Evolutionary conservation across 1,140 invertebrate genomes (phyloP), one percentile per base, ranked within the genome.

Genomic region (Drosophila suzukii): DNA sequence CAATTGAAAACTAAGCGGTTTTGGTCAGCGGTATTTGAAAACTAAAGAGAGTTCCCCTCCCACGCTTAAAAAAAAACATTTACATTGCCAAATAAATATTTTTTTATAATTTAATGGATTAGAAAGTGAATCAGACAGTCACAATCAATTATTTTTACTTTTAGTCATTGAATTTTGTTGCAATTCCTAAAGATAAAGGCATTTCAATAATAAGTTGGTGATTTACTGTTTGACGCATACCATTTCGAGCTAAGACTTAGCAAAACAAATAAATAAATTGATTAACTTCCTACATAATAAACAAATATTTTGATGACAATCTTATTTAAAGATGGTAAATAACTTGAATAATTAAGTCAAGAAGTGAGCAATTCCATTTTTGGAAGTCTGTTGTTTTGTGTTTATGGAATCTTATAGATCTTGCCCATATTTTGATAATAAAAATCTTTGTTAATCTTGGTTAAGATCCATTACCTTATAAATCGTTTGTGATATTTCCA

Each of bases 121-220:
- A 58, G 54, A 62, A 43, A 59, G 60, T 43, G 60, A 62, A 43
- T 59, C 53, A n/a, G 59, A 2, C 17, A n/a, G 32, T 49, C n/a
- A 32, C 15, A 50, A 51, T 58, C 30, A 49, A 12, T 24, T 5
- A 24, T 34, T 2, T 11, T 10, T 12, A 20, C 11, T 61, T 30
- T 30, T 49, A 30, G 43, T 46, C 43, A 46, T 10, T 17, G 10
- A 46, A 11, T 12, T 12, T 20, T 20, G 3, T 30, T 30, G 15
- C 6, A 44, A 11, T 11, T 44, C 8, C 8, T 20, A n/a, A 7
- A n/a, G 47, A 49, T 49, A 30, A 27, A 7, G 24, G 3, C 3
- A 17, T 17, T 20, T 49, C 8, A 27, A 49, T 27, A 24, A n/a
- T 4, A 47, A 47, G 24, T 47, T 1, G 17, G 10, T 38, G 10